Evolutionary conservation across 2,797 vertebrate species (phyloP).

Genomic region (Aulostomus chinensis): DNA sequence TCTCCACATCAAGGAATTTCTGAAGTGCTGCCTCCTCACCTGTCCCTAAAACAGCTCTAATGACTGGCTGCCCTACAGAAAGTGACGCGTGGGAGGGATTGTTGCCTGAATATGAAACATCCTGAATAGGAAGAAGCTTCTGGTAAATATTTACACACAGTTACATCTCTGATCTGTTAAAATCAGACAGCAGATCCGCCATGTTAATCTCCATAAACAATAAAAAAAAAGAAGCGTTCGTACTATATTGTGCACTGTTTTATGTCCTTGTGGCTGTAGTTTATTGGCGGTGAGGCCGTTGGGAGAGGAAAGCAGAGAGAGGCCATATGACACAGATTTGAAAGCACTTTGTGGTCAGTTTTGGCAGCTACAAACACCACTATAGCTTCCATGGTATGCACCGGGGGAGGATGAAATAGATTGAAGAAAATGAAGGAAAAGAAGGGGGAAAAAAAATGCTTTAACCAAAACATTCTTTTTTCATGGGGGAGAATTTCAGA

Average conservation of each 20-base stretch:
- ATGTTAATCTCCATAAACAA: conserved; percentile 29
- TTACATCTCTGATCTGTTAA: conserved; percentile 41
- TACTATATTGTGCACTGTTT: background rate
- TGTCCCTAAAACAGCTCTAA: conserved; percentile 24
- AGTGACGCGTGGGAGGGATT: conserved; percentile 9
- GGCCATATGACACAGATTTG: conserved; percentile 66
- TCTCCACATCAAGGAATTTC: no score
- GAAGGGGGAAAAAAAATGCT: conserved; percentile 8
- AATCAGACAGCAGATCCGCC: conserved; percentile 35
- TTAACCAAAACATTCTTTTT: no score
- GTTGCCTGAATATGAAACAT: conserved; percentile 28
- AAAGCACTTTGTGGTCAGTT: conserved; percentile 60
- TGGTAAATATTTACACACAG: conserved; percentile 54
- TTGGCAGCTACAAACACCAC: conserved; percentile 63
- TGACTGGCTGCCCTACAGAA: conserved; percentile 36
- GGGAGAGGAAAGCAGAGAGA: conserved; percentile 38
- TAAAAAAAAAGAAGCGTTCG: background rate
- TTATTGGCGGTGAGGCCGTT: conserved; percentile 33
- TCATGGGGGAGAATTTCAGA: no score
- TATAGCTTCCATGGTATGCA: conserved; percentile 49
- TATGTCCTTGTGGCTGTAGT: conserved; percentile 16
- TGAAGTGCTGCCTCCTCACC: conserved; percentile 19
- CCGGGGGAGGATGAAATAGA: conserved; percentile 46
- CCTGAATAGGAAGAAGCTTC: conserved; percentile 56
- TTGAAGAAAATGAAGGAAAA: conserved; percentile 40